phyloP scores from a whole-genome alignment of 1,140 invertebrate genomes.

The Mercenaria mercenaria region DNA sequence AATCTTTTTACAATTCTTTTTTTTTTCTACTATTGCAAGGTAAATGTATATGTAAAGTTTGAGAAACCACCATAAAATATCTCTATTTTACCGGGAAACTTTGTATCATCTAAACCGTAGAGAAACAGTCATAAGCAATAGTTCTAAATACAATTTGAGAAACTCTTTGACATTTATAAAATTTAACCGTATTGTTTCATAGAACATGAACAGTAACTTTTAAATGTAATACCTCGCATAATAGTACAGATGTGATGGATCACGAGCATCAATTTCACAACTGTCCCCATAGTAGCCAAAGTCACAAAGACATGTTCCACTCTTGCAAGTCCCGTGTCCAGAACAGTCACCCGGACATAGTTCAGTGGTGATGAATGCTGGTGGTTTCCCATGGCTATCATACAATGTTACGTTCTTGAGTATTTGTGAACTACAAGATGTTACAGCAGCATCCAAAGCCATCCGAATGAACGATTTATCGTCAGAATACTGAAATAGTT shows the following conservation, averaged over 20 bases:
- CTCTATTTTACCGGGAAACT: too few relatives aligned
- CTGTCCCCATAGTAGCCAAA: slow-evolving; percentile 5
- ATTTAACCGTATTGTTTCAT: too few relatives aligned
- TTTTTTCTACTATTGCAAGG: too few relatives aligned
- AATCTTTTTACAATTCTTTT: too few relatives aligned
- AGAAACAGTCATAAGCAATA: too few relatives aligned
- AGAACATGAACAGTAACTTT: too few relatives aligned
- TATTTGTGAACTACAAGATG: background rate
- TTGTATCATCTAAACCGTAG: too few relatives aligned
- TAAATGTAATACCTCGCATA: slow-evolving; percentile 19
- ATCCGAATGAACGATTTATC: background rate
- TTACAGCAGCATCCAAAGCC: background rate
- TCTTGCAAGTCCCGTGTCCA: background rate
- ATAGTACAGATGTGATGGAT: background rate
- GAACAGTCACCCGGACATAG: slow-evolving; percentile 24
- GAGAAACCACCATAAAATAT: too few relatives aligned
- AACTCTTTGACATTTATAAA: too few relatives aligned
- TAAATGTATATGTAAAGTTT: too few relatives aligned
- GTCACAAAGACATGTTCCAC: slow-evolving; percentile 24
- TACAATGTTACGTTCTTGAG: background rate
- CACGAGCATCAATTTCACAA: slow-evolving; percentile 17
- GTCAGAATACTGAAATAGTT: slow-evolving; percentile 41
- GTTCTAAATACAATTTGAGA: too few relatives aligned
- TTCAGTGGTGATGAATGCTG: slow-evolving; percentile 26
- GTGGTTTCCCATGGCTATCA: slow-evolving; percentile 2